phyloP scores from a whole-genome alignment of 2,113 vertebrate species.

The Irena cyanogastra region DNA sequence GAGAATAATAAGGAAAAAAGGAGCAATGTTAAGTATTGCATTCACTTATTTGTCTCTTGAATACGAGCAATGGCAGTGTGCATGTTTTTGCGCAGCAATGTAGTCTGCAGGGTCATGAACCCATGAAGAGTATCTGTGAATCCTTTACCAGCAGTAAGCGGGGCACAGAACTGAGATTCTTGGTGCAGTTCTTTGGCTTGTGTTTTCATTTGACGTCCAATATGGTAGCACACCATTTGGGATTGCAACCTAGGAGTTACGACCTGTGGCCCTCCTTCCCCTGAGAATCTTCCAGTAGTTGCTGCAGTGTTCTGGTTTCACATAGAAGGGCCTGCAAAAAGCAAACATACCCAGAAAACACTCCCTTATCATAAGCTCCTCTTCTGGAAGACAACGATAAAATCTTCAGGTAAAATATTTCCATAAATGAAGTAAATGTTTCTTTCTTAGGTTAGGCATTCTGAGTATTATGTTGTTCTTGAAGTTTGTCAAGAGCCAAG shows the following conservation, averaged over 20 bases:
- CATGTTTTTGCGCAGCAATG: background rate
- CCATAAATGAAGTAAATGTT: background rate
- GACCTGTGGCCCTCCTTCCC: background rate
- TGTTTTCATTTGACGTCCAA: background rate
- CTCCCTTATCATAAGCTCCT: background rate
- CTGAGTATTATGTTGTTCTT: background rate
- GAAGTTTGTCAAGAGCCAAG: background rate
- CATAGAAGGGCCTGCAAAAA: background rate
- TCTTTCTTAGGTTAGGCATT: background rate
- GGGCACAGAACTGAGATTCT: background rate
- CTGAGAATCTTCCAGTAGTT: background rate
- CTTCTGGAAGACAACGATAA: background rate
- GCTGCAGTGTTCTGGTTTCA: background rate
- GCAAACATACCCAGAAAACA: background rate
- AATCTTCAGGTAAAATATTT: background rate
- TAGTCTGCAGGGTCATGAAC: background rate
- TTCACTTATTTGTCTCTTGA: background rate
- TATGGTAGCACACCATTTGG: fast-evolving
- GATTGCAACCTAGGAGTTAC: background rate
- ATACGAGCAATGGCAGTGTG: background rate
- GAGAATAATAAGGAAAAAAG: background rate
- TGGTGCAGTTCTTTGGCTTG: background rate
- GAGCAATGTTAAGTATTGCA: background rate
- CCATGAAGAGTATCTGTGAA: background rate
- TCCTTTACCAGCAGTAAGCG: background rate